These are phyloP conservation scores for Lepidonotus clava DNA, from an alignment of 2,888 invertebrate species.

Conservation along the genomic window DNA sequence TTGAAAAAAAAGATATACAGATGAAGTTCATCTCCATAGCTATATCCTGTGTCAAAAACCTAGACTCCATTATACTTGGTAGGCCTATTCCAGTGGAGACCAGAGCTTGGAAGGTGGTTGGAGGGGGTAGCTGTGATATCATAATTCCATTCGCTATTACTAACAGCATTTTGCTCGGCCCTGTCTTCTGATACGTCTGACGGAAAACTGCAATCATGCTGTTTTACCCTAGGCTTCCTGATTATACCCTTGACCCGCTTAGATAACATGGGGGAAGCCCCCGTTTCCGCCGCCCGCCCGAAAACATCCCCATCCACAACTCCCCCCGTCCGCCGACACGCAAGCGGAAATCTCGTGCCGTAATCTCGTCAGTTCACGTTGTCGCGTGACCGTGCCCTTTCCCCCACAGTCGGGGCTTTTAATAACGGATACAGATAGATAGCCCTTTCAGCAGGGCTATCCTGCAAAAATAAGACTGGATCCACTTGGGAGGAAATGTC, in stretches of 20 bases:
- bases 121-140: no score
- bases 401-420: constrained; percentile 11
- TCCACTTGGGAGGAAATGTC: constrained; percentile 23
- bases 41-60: no score
- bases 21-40: no score
- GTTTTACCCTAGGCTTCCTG: neutral
- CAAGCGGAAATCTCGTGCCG: neutral
- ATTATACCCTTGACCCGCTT: neutral
- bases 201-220: neutral
- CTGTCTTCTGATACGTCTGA: no score
- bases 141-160: no score
- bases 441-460: neutral
- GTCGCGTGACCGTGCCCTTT: constrained; percentile 16
- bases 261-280: neutral
- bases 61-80: no score
- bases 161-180: no score
- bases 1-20: no score
- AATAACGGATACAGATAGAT: constrained; percentile 28
- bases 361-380: constrained; percentile 7
- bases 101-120: no score
- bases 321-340: neutral
- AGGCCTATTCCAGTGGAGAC: no score
- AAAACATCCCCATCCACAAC: neutral
- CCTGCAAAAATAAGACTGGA: neutral
- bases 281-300: neutral